These are phyloP conservation scores for Drosophila ezoana DNA, from an alignment of 2,888 invertebrate genomes.

Conservation along the genomic window DNA sequence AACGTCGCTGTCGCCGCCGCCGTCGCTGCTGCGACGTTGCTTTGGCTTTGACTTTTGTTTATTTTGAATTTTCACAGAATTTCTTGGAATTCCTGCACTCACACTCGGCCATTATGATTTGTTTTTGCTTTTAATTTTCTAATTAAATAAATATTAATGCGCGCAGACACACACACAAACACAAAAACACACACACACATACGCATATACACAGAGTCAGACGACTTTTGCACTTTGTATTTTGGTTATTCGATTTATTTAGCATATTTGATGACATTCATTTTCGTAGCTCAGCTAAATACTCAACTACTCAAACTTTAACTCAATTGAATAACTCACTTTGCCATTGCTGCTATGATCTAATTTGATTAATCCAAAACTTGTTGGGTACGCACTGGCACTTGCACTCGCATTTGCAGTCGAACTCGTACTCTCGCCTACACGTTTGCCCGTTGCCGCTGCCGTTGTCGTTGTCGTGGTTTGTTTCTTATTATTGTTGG, in stretches of 20 bases:
- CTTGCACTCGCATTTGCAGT: constrained; percentile 27
- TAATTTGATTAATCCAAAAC: constrained; percentile 76
- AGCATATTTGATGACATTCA: constrained; percentile 69
- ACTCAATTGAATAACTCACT: constrained; percentile 50
- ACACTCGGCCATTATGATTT: constrained; percentile 31
- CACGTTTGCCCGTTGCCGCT: constrained; percentile 35
- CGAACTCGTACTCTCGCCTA: constrained; percentile 38
- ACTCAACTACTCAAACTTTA: constrained; percentile 36
- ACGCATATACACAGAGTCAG: constrained; percentile 3
- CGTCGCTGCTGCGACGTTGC: constrained; percentile 24
- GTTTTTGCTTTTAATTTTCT: constrained; percentile 32
- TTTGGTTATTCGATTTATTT: constrained; percentile 60
- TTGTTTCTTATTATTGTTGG: constrained; percentile 54
- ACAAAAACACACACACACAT: constrained; percentile 12
- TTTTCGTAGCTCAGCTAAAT: constrained; percentile 29
- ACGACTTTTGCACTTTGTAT: constrained; percentile 68
- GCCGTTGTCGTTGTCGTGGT: constrained; percentile 28
- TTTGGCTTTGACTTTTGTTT: constrained; percentile 58
- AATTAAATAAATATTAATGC: constrained; percentile 48
- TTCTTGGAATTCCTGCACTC: constrained; percentile 61
- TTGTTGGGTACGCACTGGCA: constrained; percentile 64
- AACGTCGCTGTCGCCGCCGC: constrained; percentile 32
- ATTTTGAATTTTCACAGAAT: constrained; percentile 71
- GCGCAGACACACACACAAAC: constrained; percentile 15
- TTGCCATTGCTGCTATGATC: constrained; percentile 60